Evolutionary conservation across 2,888 invertebrate genomes (phyloP).

Genomic region (Portevinia maculata): DNA sequence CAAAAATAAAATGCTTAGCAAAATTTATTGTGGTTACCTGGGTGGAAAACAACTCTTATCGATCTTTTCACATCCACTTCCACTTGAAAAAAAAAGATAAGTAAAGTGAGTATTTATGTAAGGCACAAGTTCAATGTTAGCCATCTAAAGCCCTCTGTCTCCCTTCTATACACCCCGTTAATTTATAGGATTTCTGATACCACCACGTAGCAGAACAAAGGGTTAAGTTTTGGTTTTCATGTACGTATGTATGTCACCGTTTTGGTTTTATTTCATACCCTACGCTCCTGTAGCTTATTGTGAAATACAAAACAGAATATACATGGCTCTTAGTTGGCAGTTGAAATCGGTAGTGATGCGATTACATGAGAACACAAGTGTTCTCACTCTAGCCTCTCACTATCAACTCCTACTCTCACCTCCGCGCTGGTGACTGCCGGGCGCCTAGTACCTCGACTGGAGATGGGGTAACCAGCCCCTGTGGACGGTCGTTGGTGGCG

Average conservation of each 20-base stretch:
- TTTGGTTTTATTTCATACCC: constrained; percentile 18
- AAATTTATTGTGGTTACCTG: constrained; percentile 65
- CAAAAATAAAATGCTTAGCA: constrained; percentile 53
- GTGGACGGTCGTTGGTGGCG: too few species aligned
- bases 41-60: constrained; percentile 31
- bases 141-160: constrained; percentile 14
- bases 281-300: constrained; percentile 25
- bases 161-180: constrained; percentile 29
- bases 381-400: too few species aligned
- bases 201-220: constrained; percentile 49
- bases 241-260: constrained; percentile 24
- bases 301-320: constrained; percentile 39
- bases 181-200: constrained; percentile 59
- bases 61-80: too few species aligned
- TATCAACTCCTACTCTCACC: too few species aligned
- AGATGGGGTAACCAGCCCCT: too few species aligned
- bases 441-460: too few species aligned
- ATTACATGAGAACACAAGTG: too few species aligned
- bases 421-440: too few species aligned
- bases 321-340: constrained; percentile 55
- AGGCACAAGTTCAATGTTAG: constrained; percentile 73
- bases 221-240: constrained; percentile 68
- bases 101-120: constrained; percentile 70
- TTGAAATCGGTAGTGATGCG: too few species aligned
- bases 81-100: constrained; percentile 67